A percentile compares a stretch with the other conserved stretches of the same genome.
Evolutionary conservation across 1,140 invertebrate species (phyloP).

Genomic region (Hyles euphorbiae): DNA sequence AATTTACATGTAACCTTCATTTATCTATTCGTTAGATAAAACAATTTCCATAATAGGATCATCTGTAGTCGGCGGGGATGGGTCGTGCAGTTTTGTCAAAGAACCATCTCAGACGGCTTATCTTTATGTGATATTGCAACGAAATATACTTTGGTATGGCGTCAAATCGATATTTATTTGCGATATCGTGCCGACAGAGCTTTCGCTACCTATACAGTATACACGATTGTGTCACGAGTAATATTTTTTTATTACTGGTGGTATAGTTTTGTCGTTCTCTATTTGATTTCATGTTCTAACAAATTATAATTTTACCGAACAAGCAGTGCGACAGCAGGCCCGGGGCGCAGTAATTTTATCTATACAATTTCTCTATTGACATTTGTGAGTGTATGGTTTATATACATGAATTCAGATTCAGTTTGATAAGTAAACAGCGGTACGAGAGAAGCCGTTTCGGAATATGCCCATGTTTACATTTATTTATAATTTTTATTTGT

Average conservation of each 20-base stretch:
- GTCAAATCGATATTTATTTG: conserved; percentile 15
- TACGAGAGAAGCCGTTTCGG: conserved; percentile 7
- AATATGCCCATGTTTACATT: neutral
- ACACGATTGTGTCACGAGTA: neutral
- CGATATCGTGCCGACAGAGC: conserved; percentile 1
- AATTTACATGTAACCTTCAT: conserved; percentile 56
- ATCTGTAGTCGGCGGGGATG: conserved; percentile 57
- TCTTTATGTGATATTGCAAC: conserved; percentile 31
- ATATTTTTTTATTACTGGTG: conserved; percentile 1
- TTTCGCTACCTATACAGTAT: neutral
- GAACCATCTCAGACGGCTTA: conserved; percentile 41
- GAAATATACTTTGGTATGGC: conserved; percentile 10
- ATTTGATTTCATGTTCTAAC: neutral
- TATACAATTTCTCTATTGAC: conserved; percentile 2
- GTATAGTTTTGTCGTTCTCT: conserved; percentile 1
- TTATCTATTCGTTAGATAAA: conserved; percentile 60
- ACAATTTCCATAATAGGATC: conserved; percentile 63
- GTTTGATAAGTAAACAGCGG: conserved; percentile 29
- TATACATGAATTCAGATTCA: conserved; percentile 33
- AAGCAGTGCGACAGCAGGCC: no score
- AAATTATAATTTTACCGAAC: neutral
- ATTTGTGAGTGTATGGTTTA: conserved; percentile 15
- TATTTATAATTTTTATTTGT: no score
- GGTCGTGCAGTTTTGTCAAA: conserved; percentile 54
- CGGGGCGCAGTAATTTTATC: neutral